Evolutionary conservation across 2,888 invertebrate species (phyloP).

Genomic region (Papilio elwesi): DNA sequence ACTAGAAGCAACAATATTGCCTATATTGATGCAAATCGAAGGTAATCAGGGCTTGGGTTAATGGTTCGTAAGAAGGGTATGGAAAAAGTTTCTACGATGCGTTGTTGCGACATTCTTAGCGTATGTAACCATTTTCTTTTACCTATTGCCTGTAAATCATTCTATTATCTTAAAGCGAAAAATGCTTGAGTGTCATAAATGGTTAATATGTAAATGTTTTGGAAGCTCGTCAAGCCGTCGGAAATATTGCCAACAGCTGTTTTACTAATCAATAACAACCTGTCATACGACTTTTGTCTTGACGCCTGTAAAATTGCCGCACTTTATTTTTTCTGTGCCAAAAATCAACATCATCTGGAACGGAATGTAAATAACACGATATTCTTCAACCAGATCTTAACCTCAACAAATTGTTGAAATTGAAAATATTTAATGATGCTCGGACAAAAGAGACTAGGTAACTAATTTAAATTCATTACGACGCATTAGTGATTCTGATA

Average conservation of each 20-base stretch:
- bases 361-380: constrained; percentile 81
- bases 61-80: constrained; percentile 71
- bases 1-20: constrained; percentile 41
- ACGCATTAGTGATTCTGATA: constrained; percentile 64
- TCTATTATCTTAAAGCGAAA: constrained; percentile 30
- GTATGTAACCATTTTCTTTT: constrained; percentile 10
- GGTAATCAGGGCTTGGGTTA: constrained; percentile 57
- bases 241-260: constrained; percentile 71
- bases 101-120: constrained; percentile 47
- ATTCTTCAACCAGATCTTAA: constrained; percentile 76
- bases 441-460: constrained; percentile 62
- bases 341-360: constrained; percentile 74
- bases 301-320: constrained; percentile 75
- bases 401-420: constrained; percentile 77
- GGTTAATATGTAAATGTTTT: constrained; percentile 52
- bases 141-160: constrained; percentile 20
- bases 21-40: constrained; percentile 44
- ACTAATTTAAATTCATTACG: constrained; percentile 48
- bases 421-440: constrained; percentile 70
- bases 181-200: constrained; percentile 39
- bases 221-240: constrained; percentile 63
- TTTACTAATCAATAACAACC: constrained; percentile 74
- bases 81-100: constrained; percentile 60
- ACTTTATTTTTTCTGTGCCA: constrained; percentile 75
- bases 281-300: constrained; percentile 73